phyloP scores from a whole-genome alignment of 2,888 invertebrate genomes.

The Andrena flavipes region DNA sequence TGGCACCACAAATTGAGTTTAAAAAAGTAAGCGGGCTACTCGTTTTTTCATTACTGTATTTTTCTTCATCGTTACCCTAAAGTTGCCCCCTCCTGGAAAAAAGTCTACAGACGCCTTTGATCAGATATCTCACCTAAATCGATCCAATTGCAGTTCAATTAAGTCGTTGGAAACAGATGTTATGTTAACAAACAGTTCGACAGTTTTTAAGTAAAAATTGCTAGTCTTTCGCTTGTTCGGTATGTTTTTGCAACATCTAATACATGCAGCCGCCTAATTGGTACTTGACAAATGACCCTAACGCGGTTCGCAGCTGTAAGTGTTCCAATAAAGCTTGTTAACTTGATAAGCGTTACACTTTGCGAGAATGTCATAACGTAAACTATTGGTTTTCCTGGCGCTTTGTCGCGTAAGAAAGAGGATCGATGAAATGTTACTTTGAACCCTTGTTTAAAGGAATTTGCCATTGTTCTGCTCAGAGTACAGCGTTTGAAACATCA shows the following conservation, averaged over 20 bases:
- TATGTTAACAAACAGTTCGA: not conserved
- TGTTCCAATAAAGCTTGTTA: constrained; percentile 54
- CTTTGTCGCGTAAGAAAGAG: not conserved
- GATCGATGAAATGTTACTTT: not conserved
- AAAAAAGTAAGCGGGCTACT: too few species aligned
- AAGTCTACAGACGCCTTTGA: too few species aligned
- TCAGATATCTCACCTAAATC: too few species aligned
- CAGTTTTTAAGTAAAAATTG: not conserved
- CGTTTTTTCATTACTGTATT: too few species aligned
- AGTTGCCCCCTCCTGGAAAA: too few species aligned
- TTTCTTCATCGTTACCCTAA: too few species aligned
- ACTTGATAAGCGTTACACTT: constrained; percentile 43
- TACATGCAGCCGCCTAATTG: constrained; percentile 29
- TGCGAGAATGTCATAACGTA: constrained; percentile 2
- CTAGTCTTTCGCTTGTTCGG: not conserved
- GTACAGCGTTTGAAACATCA: not conserved
- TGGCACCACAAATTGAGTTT: too few species aligned
- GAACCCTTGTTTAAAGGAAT: not conserved
- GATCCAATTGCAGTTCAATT: too few species aligned
- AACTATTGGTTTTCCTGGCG: not conserved
- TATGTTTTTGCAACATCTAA: not conserved
- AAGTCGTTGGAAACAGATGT: too few species aligned
- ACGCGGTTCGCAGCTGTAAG: constrained; percentile 44
- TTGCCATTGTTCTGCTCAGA: not conserved
- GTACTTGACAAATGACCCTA: constrained; percentile 50